Evolutionary conservation across 2,888 invertebrate genomes (phyloP), one percentile per base, ranked within the genome.

Genomic region (Brenthis hecate): DNA sequence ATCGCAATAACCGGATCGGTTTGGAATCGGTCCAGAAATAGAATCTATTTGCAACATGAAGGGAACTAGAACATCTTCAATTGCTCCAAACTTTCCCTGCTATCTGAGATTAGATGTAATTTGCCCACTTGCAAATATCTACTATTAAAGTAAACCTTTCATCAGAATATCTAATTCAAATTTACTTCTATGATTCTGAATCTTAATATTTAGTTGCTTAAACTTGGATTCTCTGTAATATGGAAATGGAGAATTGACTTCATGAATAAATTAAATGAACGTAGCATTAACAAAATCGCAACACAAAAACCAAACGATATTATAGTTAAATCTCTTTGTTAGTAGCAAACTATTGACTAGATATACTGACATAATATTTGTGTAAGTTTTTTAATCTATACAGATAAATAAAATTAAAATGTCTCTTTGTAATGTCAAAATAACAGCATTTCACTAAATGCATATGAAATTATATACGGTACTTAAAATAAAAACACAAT

Each of bases 31-130:
- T 85, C 86, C 86, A 87, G 83, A 73, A 73, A 73, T 75, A 73
- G 80, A 85, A 84, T 86, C 82, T 84, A 84, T 85, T 85, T 84
- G 81, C 79, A 78, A 77, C 77, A 76, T 77, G 77, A 79, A 72
- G 69, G 80, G 69, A 73, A 74, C 75, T 69, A 72, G 55, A 72
- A 75, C 6, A 74, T 75, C 73, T 66, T 57, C 68, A 62, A 72
- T 71, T 69, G 71, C 62, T 65, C 55, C 55, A 71, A 70, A 68
- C 61, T 69, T 69, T 69, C 72, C 64, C 58, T 23, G 14, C 50
- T 54, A 54, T 50, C 36, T 64, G 47, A 54, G 64, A 58, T 53
- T 48, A 57, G 13, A 68, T 48, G 65, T 47, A 58, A 66, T 66
- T 61, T 54, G 50, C 36, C n/a, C 23, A 28, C 47, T 61, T 28